Evolutionary conservation across 2,113 vertebrate genomes (phyloP).

Genomic region (Hepsetus odoe): DNA sequence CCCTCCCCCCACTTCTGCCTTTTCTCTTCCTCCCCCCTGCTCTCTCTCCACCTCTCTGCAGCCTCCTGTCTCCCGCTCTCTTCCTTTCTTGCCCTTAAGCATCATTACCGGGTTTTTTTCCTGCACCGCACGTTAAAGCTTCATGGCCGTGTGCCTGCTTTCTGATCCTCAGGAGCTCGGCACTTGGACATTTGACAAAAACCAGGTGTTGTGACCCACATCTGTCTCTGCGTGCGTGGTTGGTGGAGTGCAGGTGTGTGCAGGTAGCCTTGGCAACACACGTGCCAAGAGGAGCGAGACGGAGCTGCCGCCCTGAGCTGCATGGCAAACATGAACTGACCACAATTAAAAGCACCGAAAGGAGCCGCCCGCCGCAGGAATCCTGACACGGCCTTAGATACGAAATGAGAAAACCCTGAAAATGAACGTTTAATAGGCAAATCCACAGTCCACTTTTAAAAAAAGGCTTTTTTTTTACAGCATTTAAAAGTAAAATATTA

Average conservation of each 20-base stretch:
- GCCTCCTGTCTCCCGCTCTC: neutral
- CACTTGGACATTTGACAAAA: neutral
- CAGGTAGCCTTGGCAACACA: neutral
- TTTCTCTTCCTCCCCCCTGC: too few species aligned
- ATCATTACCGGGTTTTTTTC: neutral
- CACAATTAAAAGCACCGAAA: neutral
- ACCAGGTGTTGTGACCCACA: neutral
- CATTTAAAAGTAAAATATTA: too few species aligned
- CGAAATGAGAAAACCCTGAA: too few species aligned
- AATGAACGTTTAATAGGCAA: too few species aligned
- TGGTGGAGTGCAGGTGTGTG: neutral
- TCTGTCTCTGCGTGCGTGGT: neutral
- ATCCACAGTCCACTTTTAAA: too few species aligned
- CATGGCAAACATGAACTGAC: neutral
- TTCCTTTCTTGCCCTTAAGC: neutral
- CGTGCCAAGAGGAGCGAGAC: slow-evolving; percentile 3
- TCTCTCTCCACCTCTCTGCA: slow-evolving; percentile 25
- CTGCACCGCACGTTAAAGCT: neutral
- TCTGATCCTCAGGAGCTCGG: neutral
- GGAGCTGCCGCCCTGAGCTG: neutral
- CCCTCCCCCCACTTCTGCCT: neutral
- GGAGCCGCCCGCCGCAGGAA: too few species aligned
- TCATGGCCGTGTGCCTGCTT: neutral
- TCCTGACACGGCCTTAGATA: too few species aligned
- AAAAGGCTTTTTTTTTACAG: too few species aligned